Base-by-base conservation (phyloP, 2,797 vertebrate genomes). In the Phalloptychus januarius region DNA sequence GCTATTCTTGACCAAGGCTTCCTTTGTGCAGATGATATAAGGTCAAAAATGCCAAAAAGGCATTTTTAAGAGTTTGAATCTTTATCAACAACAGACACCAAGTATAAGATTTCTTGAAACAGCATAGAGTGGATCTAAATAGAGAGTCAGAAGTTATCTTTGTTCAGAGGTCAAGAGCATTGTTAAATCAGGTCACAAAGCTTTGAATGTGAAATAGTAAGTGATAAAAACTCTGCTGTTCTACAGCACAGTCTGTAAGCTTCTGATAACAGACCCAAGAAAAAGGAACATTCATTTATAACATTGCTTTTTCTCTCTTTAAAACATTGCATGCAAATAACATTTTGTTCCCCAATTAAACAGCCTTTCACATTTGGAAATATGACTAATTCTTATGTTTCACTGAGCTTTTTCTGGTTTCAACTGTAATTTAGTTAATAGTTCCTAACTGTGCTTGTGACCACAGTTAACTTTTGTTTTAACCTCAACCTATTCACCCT, bases 261-360 rank as follows among this genome's bases (percentile, higher is more conserved):
- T 74, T 77, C 12, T 28, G 18, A 72, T 11, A 46, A 71, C 3
- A 65, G 40, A 2, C 15, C 4, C 6, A 73, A 74, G 48, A 67
- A 4, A 58, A 23, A 71, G 31, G 82, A 82, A 83, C 61, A 1
- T 48, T 25, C 4, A 1, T 48, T 28, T 6, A 38, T 11, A 69
- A 46, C 15, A 76, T n/a, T n/a, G 69, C 72, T 73, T 80, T 73
- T 75, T n/a, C 28, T 48, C 23, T 73, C 42, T 50, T 16, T n/a
- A 69, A 42, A 33, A 25, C 23, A 69, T 7, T 42, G 11, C 38
- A 42, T n/a, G 20, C 20, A 42, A 69, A 40, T 7, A n/a, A 42
- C 13, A 42, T 7, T 13, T 40, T 42, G 54, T 71, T 71, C 65
- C 7, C 45, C 65, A 61, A 71, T 7, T 23, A 46, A 56, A 77